phyloP scores from a whole-genome alignment of 2,888 invertebrate species.

The Alentia gelatinosa region DNA sequence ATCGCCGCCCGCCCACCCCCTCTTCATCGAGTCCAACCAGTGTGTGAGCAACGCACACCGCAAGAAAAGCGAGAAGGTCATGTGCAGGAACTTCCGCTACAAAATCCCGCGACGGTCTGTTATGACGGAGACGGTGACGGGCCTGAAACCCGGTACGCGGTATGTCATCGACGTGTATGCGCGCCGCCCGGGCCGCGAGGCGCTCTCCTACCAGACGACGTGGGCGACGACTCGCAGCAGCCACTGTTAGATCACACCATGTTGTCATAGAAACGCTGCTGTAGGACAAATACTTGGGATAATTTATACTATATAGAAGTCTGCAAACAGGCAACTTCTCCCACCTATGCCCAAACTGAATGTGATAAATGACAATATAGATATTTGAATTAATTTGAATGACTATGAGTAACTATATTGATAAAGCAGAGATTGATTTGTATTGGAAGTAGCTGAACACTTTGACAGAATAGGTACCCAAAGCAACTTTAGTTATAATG shows the following conservation, averaged over 20 bases:
- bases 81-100: constrained; percentile 65
- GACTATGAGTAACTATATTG: no score
- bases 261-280: neutral
- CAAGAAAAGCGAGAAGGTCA: constrained; percentile 63
- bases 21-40: constrained; percentile 24
- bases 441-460: no score
- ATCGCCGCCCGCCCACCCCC: neutral
- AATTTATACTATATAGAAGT: no score
- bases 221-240: neutral
- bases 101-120: constrained; percentile 64
- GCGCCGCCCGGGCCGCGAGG: neutral
- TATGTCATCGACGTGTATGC: constrained; percentile 66
- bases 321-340: no score
- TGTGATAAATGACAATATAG: no score
- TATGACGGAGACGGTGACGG: constrained; percentile 74
- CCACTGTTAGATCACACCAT: neutral
- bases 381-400: no score
- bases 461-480: no score
- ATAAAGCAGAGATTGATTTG: no score
- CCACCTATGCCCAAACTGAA: no score
- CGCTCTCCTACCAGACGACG: constrained; percentile 23
- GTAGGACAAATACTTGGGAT: neutral
- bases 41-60: constrained; percentile 52
- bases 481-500: no score
- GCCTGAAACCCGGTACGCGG: constrained; percentile 71